Evolutionary conservation across 2,888 invertebrate species (phyloP).

Genomic region (Horisme vitalbata): DNA sequence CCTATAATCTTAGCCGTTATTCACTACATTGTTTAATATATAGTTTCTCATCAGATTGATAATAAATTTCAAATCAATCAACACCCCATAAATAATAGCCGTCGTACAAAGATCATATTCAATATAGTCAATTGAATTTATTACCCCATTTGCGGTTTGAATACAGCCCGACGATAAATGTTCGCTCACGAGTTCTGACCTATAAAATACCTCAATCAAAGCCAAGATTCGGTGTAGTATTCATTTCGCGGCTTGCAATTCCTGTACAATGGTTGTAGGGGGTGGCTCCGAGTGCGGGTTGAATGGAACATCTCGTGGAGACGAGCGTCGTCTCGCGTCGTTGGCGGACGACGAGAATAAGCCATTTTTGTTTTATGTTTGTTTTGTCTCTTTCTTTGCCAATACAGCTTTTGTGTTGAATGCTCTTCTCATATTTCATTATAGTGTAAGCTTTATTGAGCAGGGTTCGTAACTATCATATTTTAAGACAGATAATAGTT

Average conservation of each 20-base stretch:
- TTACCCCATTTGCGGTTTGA: conserved; percentile 18
- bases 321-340: conserved; percentile 34
- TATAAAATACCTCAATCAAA: conserved; percentile 34
- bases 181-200: conserved; percentile 23
- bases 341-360: conserved; percentile 43
- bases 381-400: conserved; percentile 54
- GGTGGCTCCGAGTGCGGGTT: conserved; percentile 26
- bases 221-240: conserved; percentile 32
- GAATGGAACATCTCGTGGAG: conserved; percentile 44
- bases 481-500: too few relatives aligned
- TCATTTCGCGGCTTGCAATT: conserved; percentile 33
- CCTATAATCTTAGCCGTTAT: too few relatives aligned
- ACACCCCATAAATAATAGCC: neutral
- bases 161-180: conserved; percentile 18
- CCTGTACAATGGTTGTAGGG: conserved; percentile 33
- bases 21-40: too few relatives aligned
- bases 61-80: too few relatives aligned
- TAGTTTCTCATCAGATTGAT: too few relatives aligned
- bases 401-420: conserved; percentile 62
- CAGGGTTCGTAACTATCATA: conserved; percentile 26
- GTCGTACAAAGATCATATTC: conserved; percentile 13
- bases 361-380: conserved; percentile 66
- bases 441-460: conserved; percentile 55
- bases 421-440: conserved; percentile 63
- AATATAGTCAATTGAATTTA: conserved; percentile 16